A percentile compares a stretch with the other conserved stretches of the same genome.
These are phyloP conservation scores for Menura novaehollandiae DNA, from an alignment of 2,113 vertebrate genomes.

Conservation along the genomic window DNA sequence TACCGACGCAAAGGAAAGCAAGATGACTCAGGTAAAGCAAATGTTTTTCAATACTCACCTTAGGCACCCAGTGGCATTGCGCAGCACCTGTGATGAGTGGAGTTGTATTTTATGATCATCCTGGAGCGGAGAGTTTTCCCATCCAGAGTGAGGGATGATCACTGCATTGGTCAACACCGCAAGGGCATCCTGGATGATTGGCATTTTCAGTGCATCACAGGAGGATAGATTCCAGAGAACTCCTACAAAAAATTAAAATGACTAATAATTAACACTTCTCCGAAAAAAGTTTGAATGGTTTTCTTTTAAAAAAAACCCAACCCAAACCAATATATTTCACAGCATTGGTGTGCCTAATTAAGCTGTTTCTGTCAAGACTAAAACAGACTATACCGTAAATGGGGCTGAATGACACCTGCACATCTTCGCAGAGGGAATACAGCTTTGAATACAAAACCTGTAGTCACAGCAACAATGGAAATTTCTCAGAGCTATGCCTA, in stretches of 20 bases:
- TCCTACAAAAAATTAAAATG: slow-evolving; percentile 69
- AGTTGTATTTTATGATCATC: slow-evolving; percentile 95
- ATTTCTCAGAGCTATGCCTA: neutral
- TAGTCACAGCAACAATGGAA: neutral
- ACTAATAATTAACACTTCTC: neutral
- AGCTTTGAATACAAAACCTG: neutral
- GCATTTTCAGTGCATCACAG: slow-evolving; percentile 98
- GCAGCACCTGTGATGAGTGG: slow-evolving; percentile 97
- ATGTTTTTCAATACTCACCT: slow-evolving; percentile 74
- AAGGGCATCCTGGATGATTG: slow-evolving; percentile 98
- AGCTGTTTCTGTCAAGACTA: neutral
- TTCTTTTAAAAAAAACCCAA: fast-evolving
- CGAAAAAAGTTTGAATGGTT: neutral
- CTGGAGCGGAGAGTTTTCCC: slow-evolving; percentile 94
- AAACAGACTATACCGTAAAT: neutral
- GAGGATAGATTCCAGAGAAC: slow-evolving; percentile 98
- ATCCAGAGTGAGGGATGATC: slow-evolving; percentile 96
- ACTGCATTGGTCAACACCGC: slow-evolving; percentile 95
- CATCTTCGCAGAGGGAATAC: neutral
- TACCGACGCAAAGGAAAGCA: neutral
- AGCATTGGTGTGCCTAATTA: neutral
- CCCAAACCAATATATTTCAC: neutral
- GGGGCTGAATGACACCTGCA: neutral
- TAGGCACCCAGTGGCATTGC: slow-evolving; percentile 98
- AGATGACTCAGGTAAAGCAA: neutral